Base-by-base conservation (phyloP, 2,888 invertebrate species). In the Rhagonycha lutea region DNA sequence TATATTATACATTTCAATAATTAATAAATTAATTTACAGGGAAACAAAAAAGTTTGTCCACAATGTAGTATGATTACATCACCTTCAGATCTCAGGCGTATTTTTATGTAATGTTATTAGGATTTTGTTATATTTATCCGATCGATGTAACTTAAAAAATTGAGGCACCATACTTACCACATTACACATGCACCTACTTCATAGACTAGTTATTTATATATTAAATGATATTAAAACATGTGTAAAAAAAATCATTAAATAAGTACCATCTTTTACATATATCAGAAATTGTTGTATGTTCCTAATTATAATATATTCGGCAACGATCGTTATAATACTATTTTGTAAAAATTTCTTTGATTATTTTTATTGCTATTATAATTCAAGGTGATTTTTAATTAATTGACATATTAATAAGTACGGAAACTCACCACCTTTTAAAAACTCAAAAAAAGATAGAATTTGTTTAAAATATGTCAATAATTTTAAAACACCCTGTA, bases 31-130 rank as follows among this genome's bases (percentile, higher is more conserved):
- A 78, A 79, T 79, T 79, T 80, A 78, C 89, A 93, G 93, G 94
- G 95, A 61, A 94, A 95, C 1, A 96, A 97, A 89, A 97, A 97
- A 85, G 92, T 97, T 9, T 98, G 97, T 85, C 98, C 98, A 0
- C 97, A 97, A 85, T 98, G 97, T 87, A 97, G 96, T 89, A 95
- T 95, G 87, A 97, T 97, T 82, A 97, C 97, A 3, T 94, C 96
- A 0, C 93, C 97, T 0, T 91, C 94, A 72, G 96, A 98, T 88
- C 89, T 98, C 73, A 89, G 98, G 80, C 91, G 96, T 84, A 96
- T 98, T 86, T 97, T 95, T 87, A 94, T 97, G 92, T 97, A 91
- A 92, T 78, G 65, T 70, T 69, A 62, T 77, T 77, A 74, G 74
- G 75, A 78, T 68, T 72, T 72, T 72, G 78, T 77, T 73, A 73